Conservation (phyloP, 2,113 vertebrate species). For the Apteryx mantelli region DNA sequence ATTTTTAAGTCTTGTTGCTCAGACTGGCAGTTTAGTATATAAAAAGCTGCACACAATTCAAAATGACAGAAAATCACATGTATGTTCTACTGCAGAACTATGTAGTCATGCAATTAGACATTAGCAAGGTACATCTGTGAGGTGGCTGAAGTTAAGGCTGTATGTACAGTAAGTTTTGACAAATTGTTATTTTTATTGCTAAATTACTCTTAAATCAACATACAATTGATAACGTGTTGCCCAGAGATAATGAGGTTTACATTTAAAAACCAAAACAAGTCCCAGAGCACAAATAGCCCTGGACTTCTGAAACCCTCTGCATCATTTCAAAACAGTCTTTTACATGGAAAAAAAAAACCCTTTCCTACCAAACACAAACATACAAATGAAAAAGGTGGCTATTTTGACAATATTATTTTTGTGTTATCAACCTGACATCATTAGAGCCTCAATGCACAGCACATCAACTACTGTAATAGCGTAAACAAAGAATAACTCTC, state of each 20-base stretch:
- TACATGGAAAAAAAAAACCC: rapidly evolving
- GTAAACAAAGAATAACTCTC: neutral
- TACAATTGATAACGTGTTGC: neutral
- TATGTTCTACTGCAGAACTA: neutral
- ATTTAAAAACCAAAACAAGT: neutral
- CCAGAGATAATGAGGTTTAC: neutral
- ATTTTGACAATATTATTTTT: neutral
- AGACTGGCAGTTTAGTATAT: too few relatives aligned
- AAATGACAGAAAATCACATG: neutral
- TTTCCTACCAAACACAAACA: neutral
- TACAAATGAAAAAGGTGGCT: neutral
- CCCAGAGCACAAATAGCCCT: neutral
- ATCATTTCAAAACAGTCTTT: neutral
- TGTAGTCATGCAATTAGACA: neutral
- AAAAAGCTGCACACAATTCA: neutral
- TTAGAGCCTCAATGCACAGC: neutral
- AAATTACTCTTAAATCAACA: neutral
- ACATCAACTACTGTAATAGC: neutral
- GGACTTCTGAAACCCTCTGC: neutral
- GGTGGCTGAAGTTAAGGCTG: neutral
- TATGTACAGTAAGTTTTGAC: neutral
- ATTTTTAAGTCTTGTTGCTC: too few relatives aligned
- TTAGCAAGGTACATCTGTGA: neutral
- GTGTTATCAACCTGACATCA: neutral
- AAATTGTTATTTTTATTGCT: neutral